Evolutionary conservation across 2,113 vertebrate species (phyloP).

Genomic region (Euleptes europaea): DNA sequence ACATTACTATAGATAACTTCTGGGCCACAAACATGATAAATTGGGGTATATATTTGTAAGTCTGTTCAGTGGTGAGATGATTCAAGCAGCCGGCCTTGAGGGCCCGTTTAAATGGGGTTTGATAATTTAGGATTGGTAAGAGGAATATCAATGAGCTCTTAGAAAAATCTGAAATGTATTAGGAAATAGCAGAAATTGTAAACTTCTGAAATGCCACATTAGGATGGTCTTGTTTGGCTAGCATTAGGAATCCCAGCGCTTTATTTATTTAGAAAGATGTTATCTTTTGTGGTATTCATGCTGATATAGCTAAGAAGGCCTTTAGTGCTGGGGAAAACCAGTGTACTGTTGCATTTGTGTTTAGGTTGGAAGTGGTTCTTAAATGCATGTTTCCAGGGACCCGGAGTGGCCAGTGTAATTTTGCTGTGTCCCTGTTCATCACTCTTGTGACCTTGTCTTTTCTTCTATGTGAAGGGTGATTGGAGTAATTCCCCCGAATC

Average conservation of each 20-base stretch:
- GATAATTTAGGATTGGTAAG: constrained; percentile 31
- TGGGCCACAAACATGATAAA: constrained; percentile 75
- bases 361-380: neutral
- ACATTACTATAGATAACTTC: constrained; percentile 80
- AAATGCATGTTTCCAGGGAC: too few species aligned
- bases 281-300: neutral
- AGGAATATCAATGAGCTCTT: neutral
- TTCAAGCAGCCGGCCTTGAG: constrained; percentile 60
- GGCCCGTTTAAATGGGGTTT: constrained; percentile 38
- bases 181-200: neutral
- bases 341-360: neutral
- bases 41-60: constrained; percentile 78
- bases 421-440: neutral
- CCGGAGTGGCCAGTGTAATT: too few species aligned
- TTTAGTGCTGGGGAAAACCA: neutral
- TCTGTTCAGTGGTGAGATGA: constrained; percentile 74
- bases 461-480: too few species aligned
- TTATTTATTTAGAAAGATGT: neutral
- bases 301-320: too few species aligned
- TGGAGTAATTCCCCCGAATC: too few species aligned
- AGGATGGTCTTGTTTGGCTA: neutral
- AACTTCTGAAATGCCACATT: neutral
- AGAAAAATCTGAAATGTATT: neutral
- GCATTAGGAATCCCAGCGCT: neutral
- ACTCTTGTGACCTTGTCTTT: neutral